Conservation (phyloP, 2,888 invertebrate species). For the Drosophila rubida region DNA sequence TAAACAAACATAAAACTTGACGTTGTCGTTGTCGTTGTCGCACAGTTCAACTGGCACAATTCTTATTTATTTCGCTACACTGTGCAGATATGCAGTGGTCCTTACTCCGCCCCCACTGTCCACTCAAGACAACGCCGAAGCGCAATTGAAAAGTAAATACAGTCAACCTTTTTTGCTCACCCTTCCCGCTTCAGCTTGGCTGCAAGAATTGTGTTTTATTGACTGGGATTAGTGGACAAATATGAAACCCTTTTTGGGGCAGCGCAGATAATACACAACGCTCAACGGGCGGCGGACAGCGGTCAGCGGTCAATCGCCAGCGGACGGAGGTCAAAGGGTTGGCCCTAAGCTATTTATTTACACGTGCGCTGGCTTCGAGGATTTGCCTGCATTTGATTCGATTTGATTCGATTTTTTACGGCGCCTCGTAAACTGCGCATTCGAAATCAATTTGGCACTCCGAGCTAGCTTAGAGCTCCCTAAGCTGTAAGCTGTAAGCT, state of each 20-base stretch:
- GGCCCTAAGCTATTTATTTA: slow-evolving; percentile 69
- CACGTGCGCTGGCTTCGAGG: slow-evolving; percentile 65
- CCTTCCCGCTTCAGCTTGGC: not conserved
- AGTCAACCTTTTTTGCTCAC: slow-evolving; percentile 35
- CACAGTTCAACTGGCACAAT: slow-evolving; percentile 75
- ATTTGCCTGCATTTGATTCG: slow-evolving; percentile 64
- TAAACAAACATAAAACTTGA: slow-evolving; percentile 79
- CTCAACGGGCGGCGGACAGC: slow-evolving; percentile 18
- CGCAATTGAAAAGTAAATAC: slow-evolving; percentile 60
- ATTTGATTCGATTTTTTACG: slow-evolving; percentile 77
- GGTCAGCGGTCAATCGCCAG: slow-evolving; percentile 34
- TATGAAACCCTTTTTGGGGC: slow-evolving; percentile 54
- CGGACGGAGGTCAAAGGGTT: slow-evolving; percentile 56
- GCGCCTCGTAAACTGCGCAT: slow-evolving; percentile 57
- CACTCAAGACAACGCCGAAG: slow-evolving; percentile 29
- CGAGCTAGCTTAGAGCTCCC: slow-evolving; percentile 18
- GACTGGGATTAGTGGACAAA: slow-evolving; percentile 66
- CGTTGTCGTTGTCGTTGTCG: slow-evolving; percentile 54
- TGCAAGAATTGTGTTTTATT: slow-evolving; percentile 73
- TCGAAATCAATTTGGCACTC: slow-evolving; percentile 62
- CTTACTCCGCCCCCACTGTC: not conserved
- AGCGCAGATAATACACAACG: slow-evolving; percentile 59
- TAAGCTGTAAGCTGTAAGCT: slow-evolving; percentile 46
- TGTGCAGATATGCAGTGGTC: slow-evolving; percentile 46
- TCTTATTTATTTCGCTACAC: slow-evolving; percentile 72